Conservation (phyloP, 30 jellyfish, hydroid and myxozoan genomes). For the Mastigias papua region DNA sequence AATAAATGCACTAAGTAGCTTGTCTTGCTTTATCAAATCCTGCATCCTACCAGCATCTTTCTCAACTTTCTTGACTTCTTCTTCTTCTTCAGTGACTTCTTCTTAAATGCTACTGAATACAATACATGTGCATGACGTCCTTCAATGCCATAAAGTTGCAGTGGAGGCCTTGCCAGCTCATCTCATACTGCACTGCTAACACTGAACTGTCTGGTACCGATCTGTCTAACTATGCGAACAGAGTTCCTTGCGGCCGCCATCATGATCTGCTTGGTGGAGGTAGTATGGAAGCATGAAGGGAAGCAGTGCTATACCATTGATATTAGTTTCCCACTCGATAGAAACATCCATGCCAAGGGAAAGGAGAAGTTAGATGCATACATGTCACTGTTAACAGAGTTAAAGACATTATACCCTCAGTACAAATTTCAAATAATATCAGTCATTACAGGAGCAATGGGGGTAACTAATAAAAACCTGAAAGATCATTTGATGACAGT, state of each 20-base stretch:
- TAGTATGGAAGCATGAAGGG: constrained; percentile 35
- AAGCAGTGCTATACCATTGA: too few species aligned
- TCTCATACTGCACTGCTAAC: constrained; percentile 41
- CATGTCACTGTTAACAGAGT: too few species aligned
- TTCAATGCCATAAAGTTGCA: constrained; percentile 89
- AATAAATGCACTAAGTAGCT: constrained; percentile 70
- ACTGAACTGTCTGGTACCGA: constrained; percentile 70
- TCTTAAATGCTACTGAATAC: constrained; percentile 89
- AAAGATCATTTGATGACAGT: too few species aligned
- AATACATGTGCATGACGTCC: constrained; percentile 98
- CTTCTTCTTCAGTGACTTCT: constrained; percentile 74
- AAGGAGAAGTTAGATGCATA: too few species aligned
- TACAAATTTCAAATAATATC: too few species aligned
- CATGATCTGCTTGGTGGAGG: constrained; percentile 27
- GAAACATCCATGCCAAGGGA: too few species aligned
- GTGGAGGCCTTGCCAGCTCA: constrained; percentile 77
- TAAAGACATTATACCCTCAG: too few species aligned
- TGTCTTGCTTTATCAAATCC: constrained; percentile 72
- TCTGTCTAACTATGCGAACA: constrained; percentile 49
- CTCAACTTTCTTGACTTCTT: constrained; percentile 94
- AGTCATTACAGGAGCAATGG: too few species aligned
- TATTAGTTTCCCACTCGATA: too few species aligned
- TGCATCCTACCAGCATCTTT: constrained; percentile 73
- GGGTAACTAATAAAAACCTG: too few species aligned
- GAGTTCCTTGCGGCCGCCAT: constrained; percentile 61